Base-by-base conservation (phyloP, 2,113 vertebrate genomes). In the Pelecanus crispus region DNA sequence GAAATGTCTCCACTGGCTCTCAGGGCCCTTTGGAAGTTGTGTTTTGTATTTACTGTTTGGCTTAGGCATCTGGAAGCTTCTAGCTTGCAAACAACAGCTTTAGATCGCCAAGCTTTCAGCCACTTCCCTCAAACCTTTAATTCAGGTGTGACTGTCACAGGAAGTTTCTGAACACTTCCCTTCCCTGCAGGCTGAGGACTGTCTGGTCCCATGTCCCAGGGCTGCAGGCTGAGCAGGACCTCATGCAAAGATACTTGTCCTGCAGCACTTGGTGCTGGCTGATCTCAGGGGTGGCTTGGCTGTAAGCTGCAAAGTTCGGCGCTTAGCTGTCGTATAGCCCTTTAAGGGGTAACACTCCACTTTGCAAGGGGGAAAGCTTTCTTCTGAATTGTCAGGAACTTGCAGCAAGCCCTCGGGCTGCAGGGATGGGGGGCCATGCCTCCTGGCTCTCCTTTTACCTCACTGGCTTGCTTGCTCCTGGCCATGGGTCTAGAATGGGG, bases 31-130 rank as follows among this genome's bases (percentile, higher is more conserved):
- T 73, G 66, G 70, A 95, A 91, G 38, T 63, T 82, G 45, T 77
- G 52, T 38, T 97, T 97, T 80, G 1, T 88, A 94, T 94, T 90
- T 92, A 82, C 70, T 89, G 36, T 75, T 92, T 82, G 73, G 81
- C 80, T 50, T 17, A 6, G 73, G 62, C 73, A 9, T 42, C 81
- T 87, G 66, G 81, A 91, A 7, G 6, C 40, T 72, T 87, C 49
- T 17, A 59, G 56, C 73, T 26, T 61, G 68, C 81, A 85, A 88
- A 85, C 40, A 86, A 63, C 19, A 72, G 56, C 61, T 84, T 89
- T 62, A n/a, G 38, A n/a, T 80, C 11, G 2, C 34, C 14, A 31
- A 16, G 13, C 18, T 80, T 71, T 56, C 36, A 32, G 4, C 17
- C 0, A 0, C 26, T 73, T 80, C 58, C 45, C 29, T 56, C 34